These are phyloP conservation scores for Octopus sinensis DNA, from an alignment of 1,140 invertebrate species.

Conservation along the genomic window DNA sequence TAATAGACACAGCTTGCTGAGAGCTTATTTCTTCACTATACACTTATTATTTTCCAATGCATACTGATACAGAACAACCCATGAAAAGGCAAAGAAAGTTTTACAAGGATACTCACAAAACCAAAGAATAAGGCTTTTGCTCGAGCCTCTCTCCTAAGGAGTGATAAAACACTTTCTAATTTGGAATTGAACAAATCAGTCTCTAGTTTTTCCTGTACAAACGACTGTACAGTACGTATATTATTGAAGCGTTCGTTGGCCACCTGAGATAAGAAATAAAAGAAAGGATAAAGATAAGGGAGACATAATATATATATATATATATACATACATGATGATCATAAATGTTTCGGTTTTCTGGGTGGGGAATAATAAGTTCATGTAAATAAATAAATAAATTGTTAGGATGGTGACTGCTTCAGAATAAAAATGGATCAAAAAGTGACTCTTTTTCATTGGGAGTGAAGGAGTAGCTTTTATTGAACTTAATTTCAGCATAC, in stretches of 20 bases:
- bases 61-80: too few species aligned
- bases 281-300: background rate
- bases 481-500: too few species aligned
- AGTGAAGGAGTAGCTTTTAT: too few species aligned
- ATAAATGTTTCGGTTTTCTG: too few species aligned
- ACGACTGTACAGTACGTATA: conserved; percentile 89
- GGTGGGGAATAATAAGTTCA: too few species aligned
- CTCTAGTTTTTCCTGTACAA: conserved; percentile 82
- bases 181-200: conserved; percentile 68
- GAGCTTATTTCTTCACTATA: too few species aligned
- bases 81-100: background rate
- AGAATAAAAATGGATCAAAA: too few species aligned
- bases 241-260: conserved; percentile 92
- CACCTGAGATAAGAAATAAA: conserved; percentile 48
- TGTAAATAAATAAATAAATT: too few species aligned
- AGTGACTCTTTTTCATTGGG: too few species aligned
- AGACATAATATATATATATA: background rate
- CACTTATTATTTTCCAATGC: too few species aligned
- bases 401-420: too few species aligned
- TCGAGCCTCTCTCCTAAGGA: conserved; percentile 83
- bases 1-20: too few species aligned
- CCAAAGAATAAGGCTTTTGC: conserved; percentile 89
- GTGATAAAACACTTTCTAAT: conserved; percentile 71
- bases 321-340: background rate
- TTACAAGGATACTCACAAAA: conserved; percentile 65